Base-by-base conservation (phyloP, 1,140 invertebrate genomes). In the Heterodera schachtii region DNA sequence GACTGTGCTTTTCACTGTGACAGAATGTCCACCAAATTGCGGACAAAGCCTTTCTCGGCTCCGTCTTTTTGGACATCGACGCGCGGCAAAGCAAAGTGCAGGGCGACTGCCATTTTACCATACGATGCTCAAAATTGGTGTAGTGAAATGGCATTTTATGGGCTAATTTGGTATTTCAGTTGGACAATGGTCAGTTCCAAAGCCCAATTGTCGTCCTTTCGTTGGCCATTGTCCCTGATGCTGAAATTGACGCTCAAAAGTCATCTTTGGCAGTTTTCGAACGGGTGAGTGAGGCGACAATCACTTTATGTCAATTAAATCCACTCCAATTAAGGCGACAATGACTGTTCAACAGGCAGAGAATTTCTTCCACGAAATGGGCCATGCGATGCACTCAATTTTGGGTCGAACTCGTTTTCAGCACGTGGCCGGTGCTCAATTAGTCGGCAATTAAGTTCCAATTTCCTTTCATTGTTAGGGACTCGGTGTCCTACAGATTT, bases 351-450 rank as follows among this genome's bases (percentile, higher is more conserved):
- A 93, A 19, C 93, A 94, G 82, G 93, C 98, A 13, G 96, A 99
- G 90, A 98, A 98, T 91, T 91, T 99, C 47, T 99, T 99, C 91
- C 98, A 99, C 90, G 97, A 99, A 92, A 95, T 98, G 94, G 97
- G 97, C 0, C 98, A 99, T 92, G 98, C 97, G 7, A 94, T 99
- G 92, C 98, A 99, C 91, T 98, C 97, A 6, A 98, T 99, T 96
- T 90, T 99, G 75, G 97, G 94, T 8, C 92, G 95, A 84, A 97
- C 97, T 0, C 92, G 93, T 80, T 96, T 98, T 91, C 97, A 99
- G 91, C 97, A 99, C 91, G 95, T 98, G 21, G 95, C 96, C 44
- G 97, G 96, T 91, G 46, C n/a, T 46, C 74, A 16, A 44, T 46
- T 86, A 19, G 19, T 43, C 41, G 16, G 57, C 75, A 46, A 83